phyloP scores from a whole-genome alignment of 2,888 invertebrate species.

The Odontothrips loti region DNA sequence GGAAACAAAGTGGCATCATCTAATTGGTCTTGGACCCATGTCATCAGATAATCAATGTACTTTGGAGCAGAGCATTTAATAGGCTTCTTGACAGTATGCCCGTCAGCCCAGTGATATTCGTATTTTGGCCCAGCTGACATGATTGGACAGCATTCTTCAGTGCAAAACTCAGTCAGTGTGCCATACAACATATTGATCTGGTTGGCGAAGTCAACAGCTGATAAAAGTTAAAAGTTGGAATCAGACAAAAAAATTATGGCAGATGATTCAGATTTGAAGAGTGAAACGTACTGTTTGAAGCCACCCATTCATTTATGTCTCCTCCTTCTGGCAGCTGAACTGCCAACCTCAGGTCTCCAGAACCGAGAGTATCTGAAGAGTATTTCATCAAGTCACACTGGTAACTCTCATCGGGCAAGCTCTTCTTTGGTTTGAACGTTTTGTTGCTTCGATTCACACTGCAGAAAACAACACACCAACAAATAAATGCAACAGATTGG shows the following conservation, averaged over 20 bases:
- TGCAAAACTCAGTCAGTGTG: slow-evolving; percentile 99
- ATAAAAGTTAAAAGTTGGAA: slow-evolving; percentile 42
- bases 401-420: slow-evolving; percentile 96
- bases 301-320: slow-evolving; percentile 99
- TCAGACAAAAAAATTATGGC: slow-evolving; percentile 28
- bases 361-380: slow-evolving; percentile 95
- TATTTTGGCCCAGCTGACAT: slow-evolving; percentile 99
- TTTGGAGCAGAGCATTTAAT: slow-evolving; percentile 98
- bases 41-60: slow-evolving; percentile 99
- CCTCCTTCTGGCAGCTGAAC: slow-evolving; percentile 98
- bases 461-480: slow-evolving; percentile 38
- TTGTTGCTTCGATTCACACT: slow-evolving; percentile 89
- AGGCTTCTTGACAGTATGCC: slow-evolving; percentile 95
- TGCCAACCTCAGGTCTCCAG: slow-evolving; percentile 91
- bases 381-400: slow-evolving; percentile 99
- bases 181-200: slow-evolving; percentile 99
- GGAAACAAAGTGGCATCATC: slow-evolving; percentile 98
- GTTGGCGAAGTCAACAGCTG: slow-evolving; percentile 99
- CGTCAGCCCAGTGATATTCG: slow-evolving; percentile 99
- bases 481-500: background rate
- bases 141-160: slow-evolving; percentile 92
- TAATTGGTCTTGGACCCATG: slow-evolving; percentile 98
- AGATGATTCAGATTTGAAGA: slow-evolving; percentile 22
- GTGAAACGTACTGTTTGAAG: slow-evolving; percentile 89
- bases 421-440: slow-evolving; percentile 98